Evolutionary conservation across 2,113 vertebrate genomes (phyloP), one percentile per base, ranked within the genome.

Genomic region (Grantiella picta): DNA sequence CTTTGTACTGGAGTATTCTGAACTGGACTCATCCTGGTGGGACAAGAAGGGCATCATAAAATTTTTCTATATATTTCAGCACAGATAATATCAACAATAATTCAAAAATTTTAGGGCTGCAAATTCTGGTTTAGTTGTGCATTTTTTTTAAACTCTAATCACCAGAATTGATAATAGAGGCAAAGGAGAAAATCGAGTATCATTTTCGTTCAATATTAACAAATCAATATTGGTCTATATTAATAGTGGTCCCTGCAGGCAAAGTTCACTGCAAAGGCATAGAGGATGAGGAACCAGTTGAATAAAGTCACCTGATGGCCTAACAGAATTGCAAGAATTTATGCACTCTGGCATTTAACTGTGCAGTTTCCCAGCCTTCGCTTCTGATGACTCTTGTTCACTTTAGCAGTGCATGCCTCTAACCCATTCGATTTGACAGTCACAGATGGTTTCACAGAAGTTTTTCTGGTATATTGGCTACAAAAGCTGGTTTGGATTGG

Each of bases 401-500:
- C 76, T 90, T 83, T 63, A 90, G 44, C 73, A 73, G 92, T 20
- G 12, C 93, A 65, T 92, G 75, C 50, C 44, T 91, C 86, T 66
- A 96, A 53, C 36, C 89, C 88, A 86, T 95, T 96, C 85, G 73
- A 54, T 76, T 73, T 95, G 90, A 93, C 72, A 94, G 80, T 94
- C 90, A 91, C 89, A 95, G 86, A 94, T 96, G 95, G 93, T 73
- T 95, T 92, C 94, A 86, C 95, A 96, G 93, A 93, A 93, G 88
- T 89, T 88, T 92, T 96, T 96, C 92, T 95, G 85, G 69, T 95
- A 45, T 86, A 92, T 61, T 83, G 86, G 72, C 76, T 91, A 84
- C 63, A 73, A 97, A 96, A 93, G 66, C 83, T 96, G 86, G 31
- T 89, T 92, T 96, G 93, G 89, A 92, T 90, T 89, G 90, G 72